Percentiles rank a stretch among this genome's conserved stretches.
Conservation (phyloP, 2,888 invertebrate genomes). For the Amphipyra berbera region DNA sequence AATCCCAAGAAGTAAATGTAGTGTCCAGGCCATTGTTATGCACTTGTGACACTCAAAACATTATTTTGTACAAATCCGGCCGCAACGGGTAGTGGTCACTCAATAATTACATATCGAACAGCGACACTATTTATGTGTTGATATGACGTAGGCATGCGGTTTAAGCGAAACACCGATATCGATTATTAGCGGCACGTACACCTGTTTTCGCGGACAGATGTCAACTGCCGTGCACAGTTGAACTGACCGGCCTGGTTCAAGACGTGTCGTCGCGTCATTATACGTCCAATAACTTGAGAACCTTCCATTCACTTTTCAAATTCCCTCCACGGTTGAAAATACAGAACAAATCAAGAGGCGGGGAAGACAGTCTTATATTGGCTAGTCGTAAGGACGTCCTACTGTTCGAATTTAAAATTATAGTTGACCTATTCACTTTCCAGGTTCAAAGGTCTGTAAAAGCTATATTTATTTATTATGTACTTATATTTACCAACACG, state of each 20-base stretch:
- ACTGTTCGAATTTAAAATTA: slow-evolving; percentile 32
- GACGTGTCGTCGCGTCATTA: slow-evolving; percentile 47
- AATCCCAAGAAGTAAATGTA: slow-evolving; percentile 70
- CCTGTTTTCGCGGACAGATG: slow-evolving; percentile 61
- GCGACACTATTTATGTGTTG: slow-evolving; percentile 67
- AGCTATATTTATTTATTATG: slow-evolving; percentile 12
- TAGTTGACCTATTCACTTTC: slow-evolving; percentile 56
- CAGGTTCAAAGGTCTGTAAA: slow-evolving; percentile 63
- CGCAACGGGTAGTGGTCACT: slow-evolving; percentile 59
- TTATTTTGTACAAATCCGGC: slow-evolving; percentile 56
- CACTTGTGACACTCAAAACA: slow-evolving; percentile 60
- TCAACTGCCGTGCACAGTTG: slow-evolving; percentile 66
- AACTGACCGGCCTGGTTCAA: slow-evolving; percentile 45
- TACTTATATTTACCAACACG: too few relatives aligned
- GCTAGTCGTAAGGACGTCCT: slow-evolving; percentile 29
- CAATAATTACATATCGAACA: slow-evolving; percentile 70
- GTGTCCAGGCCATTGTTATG: slow-evolving; percentile 73
- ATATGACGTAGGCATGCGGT: slow-evolving; percentile 66
- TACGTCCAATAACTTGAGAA: slow-evolving; percentile 58
- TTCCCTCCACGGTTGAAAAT: slow-evolving; percentile 14
- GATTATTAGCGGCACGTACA: slow-evolving; percentile 61
- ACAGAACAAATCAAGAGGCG: slow-evolving; percentile 4
- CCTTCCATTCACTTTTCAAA: slow-evolving; percentile 47
- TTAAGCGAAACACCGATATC: slow-evolving; percentile 62
- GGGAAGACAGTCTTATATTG: slow-evolving; percentile 22